Evolutionary conservation across 2,113 vertebrate species (phyloP), one percentile per base, ranked within the genome.

Genomic region (Speoplatyrhinus poulsoni): DNA sequence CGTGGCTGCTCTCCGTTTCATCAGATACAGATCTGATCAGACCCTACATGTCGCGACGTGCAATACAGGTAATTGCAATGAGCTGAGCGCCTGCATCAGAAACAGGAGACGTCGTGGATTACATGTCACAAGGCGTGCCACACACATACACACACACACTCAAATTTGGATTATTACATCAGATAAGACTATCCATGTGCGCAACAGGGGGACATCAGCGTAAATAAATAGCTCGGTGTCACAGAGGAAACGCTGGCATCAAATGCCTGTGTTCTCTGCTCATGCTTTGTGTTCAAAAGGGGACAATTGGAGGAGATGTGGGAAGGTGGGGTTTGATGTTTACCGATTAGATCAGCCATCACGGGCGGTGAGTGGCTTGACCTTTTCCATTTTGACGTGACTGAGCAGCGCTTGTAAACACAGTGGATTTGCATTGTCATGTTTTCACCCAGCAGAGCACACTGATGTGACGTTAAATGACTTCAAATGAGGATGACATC

Each of bases 371-470:
- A 67, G 69, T 82, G 68, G 73, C 81, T 77, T 87, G 90, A 90
- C 90, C 88, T 91, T 91, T 88, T 63, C 64, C 70, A 76, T 52
- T 81, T 72, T 87, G 83, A 88, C 82, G 84, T 76, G 79, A 73
- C 63, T 60, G 65, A 86, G 77, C 59, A 58, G 16, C 10, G 15
- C 33, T 80, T 87, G 86, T 88, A 86, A 91, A 90, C 88, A 85
- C 79, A 10, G 60, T 56, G 41, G 70, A 83, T 82, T 79, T 78
- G 75, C 75, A 72, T 77, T 79, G 73, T 83, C 83, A 67, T 76
- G 80, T 85, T 71, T 59, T 73, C 67, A 60, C 70, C 60, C 70
- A 74, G 60, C 60, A 48, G 68, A 67, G 68, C 75, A 77, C 66
- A 41, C 59, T 8, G 26, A 73, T 77, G 56, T 69, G 70, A 69